Evolutionary conservation across 2,888 invertebrate species (phyloP).

Genomic region (Himalopsyche kuldschensis): DNA sequence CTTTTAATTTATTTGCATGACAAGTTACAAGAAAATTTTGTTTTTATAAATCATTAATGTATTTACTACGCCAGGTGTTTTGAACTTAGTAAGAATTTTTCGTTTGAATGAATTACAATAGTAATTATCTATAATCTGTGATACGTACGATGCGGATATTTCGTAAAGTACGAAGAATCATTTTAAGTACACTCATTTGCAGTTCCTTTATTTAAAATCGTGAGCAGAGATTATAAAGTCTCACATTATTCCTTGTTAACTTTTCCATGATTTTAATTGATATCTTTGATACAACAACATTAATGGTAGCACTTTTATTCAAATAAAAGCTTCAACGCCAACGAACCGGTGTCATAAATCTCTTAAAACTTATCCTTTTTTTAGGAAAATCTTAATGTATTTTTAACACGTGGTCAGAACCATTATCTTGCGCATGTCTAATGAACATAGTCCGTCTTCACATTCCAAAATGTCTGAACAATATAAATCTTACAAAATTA

Average conservation of each 20-base stretch:
- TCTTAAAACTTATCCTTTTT: neutral
- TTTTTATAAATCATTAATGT: too few species aligned
- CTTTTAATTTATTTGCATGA: too few species aligned
- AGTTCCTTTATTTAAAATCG: neutral
- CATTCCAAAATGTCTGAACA: slow-evolving; percentile 2
- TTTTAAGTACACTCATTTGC: too few species aligned
- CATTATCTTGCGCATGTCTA: slow-evolving; percentile 24
- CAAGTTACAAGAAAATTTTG: too few species aligned
- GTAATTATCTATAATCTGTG: too few species aligned
- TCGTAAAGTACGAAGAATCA: too few species aligned
- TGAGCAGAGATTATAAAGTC: neutral
- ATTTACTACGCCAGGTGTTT: too few species aligned
- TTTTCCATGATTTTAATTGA: neutral
- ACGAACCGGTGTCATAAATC: neutral
- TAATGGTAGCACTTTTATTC: neutral
- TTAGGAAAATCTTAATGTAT: slow-evolving; percentile 18
- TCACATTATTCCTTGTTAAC: neutral
- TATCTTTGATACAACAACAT: neutral
- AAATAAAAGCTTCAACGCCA: neutral
- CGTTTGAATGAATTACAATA: too few species aligned
- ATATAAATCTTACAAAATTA: too few species aligned
- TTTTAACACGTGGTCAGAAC: slow-evolving; percentile 28
- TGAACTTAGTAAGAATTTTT: too few species aligned
- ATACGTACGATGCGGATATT: too few species aligned
- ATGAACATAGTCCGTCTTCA: slow-evolving; percentile 21